Conservation (phyloP, 1,140 invertebrate species). For the Patella vulgata region DNA sequence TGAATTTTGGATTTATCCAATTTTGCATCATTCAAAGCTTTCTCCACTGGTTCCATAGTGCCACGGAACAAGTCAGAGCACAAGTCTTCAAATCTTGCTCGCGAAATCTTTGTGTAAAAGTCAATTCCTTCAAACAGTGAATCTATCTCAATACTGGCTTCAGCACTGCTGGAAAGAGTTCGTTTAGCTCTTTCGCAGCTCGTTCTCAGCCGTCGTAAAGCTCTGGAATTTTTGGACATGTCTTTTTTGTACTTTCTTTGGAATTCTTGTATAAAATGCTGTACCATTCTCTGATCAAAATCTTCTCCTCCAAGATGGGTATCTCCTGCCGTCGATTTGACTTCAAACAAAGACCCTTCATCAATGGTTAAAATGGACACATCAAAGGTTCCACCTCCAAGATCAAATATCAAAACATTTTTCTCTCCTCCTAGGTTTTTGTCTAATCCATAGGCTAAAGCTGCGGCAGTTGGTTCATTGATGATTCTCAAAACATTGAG, state of each 20-base stretch:
- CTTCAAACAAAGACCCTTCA: slow-evolving; percentile 71
- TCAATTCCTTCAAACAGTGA: slow-evolving; percentile 78
- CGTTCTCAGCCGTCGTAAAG: slow-evolving; percentile 70
- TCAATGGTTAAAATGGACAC: slow-evolving; percentile 53
- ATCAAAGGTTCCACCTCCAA: slow-evolving; percentile 59
- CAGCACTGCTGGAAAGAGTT: slow-evolving; percentile 61
- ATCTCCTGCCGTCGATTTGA: slow-evolving; percentile 77
- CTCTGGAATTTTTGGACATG: slow-evolving; percentile 44
- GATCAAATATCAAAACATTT: slow-evolving; percentile 59
- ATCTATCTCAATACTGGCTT: slow-evolving; percentile 75
- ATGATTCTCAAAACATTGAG: slow-evolving; percentile 73
- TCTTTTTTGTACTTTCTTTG: slow-evolving; percentile 59
- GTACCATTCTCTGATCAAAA: slow-evolving; percentile 59
- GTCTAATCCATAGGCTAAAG: slow-evolving; percentile 69
- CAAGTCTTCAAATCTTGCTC: slow-evolving; percentile 70
- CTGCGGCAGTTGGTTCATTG: slow-evolving; percentile 70
- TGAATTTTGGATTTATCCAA: slow-evolving; percentile 92
- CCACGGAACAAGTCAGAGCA: slow-evolving; percentile 87
- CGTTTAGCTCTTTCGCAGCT: slow-evolving; percentile 76
- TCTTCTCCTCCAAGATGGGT: slow-evolving; percentile 59
- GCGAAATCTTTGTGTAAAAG: slow-evolving; percentile 66
- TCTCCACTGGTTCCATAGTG: slow-evolving; percentile 95
- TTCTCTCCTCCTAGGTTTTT: slow-evolving; percentile 60
- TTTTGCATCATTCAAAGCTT: slow-evolving; percentile 91
- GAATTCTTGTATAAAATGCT: slow-evolving; percentile 61